Percentiles rank a stretch among this genome's conserved stretches.
phyloP scores from a whole-genome alignment of 2,888 invertebrate genomes.

The Heliconius ethilla region DNA sequence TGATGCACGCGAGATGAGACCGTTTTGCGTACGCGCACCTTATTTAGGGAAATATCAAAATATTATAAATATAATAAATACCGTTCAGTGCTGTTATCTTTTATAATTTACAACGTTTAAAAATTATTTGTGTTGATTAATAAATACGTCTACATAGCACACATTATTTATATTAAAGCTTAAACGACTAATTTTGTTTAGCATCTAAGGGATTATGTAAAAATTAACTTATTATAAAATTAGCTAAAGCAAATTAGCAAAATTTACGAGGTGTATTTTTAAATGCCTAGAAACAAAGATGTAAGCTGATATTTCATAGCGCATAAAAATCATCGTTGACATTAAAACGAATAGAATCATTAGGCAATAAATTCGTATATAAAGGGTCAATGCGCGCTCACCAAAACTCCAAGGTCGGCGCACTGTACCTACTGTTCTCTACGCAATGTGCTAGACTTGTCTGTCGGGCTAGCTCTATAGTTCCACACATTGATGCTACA shows the following conservation, averaged over 20 bases:
- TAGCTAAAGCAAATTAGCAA: not conserved
- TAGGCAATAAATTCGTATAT: conserved; percentile 49
- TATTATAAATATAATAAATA: conserved; percentile 2
- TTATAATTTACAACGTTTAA: not conserved
- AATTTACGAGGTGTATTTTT: not conserved
- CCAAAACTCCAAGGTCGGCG: conserved; percentile 52
- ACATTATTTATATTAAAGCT: not conserved
- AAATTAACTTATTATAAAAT: not conserved
- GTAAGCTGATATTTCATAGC: conserved; percentile 19
- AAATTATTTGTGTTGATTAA: not conserved
- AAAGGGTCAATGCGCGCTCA: conserved; percentile 53
- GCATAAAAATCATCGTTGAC: conserved; percentile 40
- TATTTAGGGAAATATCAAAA: conserved; percentile 32
- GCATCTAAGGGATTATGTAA: not conserved
- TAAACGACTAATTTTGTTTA: not conserved
- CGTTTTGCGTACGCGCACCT: conserved; percentile 39
- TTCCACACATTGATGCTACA: conserved; percentile 38
- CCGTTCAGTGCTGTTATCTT: not conserved
- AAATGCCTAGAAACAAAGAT: conserved; percentile 3
- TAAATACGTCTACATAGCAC: not conserved
- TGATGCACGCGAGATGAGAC: conserved; percentile 39
- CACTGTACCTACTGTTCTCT: conserved; percentile 45
- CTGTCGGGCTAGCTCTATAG: conserved; percentile 45
- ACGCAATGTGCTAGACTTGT: conserved; percentile 47
- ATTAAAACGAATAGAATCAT: conserved; percentile 41